Evolutionary conservation across 2,113 vertebrate species (phyloP), one percentile per base, ranked within the genome.

Genomic region (Poeciliopsis prolifica): DNA sequence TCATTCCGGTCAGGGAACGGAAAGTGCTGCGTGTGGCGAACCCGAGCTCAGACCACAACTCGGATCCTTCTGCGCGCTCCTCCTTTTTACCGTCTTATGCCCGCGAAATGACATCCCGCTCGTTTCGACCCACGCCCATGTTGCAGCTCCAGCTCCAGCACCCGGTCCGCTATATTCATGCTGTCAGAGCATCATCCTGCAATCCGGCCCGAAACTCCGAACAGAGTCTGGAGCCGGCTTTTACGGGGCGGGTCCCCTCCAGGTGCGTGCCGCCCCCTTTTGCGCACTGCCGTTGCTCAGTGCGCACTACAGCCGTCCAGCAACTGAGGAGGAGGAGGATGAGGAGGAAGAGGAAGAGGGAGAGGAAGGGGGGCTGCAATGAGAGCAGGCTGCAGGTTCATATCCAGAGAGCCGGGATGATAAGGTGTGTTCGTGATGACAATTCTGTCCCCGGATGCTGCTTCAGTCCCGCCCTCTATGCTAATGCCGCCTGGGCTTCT

Each of bases 251-350:
- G 62, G 44, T 76, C 79, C 73, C 78, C 64, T 79, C 74, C 84
- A 76, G 79, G 83, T 82, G 80, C 90, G 91, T 88, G 85, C 78
- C 85, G 40, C 13, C 40, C 40, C 40, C 40, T 42, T 42, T 42
- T 72, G 80, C 73, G 75, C 85, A 80, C 72, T 75, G 71, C 76
- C 61, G 65, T 67, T 40, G 40, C 40, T 42, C 40, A 42, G 40
- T 42, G 40, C 40, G 40, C 40, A 42, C 40, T 42, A 42, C 14
- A 42, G 40, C 40, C 3, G 40, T 42, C 4, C 40, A 14, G 35
- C 19, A 60, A 40, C 42, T 42, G 70, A 68, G 37, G 29, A 65
- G 40, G 40, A 42, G 4, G 40, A 14, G 40, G 58, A 61, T 30
- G 66, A 68, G 28, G 33, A 62, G 40, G 13, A 42, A 3, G 40